Percentiles rank a stretch among this genome's conserved stretches.
Evolutionary conservation across 2,113 vertebrate genomes (phyloP).

Genomic region (Epinephelus moara): DNA sequence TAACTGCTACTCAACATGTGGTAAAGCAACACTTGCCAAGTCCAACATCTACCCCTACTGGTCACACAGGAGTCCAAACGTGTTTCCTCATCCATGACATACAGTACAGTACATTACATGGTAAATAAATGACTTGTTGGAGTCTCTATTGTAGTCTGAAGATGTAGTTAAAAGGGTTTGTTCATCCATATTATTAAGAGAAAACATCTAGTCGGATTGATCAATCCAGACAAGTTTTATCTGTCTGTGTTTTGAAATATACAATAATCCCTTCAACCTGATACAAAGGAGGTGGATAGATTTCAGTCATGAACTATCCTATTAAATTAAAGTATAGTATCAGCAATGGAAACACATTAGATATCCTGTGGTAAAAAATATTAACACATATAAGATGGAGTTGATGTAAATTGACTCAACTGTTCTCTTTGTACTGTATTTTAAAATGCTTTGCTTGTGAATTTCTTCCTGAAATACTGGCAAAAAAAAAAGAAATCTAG

Average conservation of each 20-base stretch:
- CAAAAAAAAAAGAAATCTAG: background rate
- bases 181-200: background rate
- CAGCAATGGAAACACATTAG: background rate
- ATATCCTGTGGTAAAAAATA: background rate
- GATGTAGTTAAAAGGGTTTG: background rate
- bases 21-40: conserved; percentile 7
- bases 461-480: background rate
- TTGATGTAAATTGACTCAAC: background rate
- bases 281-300: background rate
- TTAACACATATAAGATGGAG: background rate
- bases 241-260: background rate
- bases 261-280: background rate
- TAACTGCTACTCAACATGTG: background rate
- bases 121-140: background rate
- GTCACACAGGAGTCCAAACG: conserved; percentile 19
- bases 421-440: background rate
- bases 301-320: background rate
- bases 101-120: conserved; percentile 3
- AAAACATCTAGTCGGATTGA: background rate
- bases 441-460: background rate
- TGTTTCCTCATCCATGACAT: background rate
- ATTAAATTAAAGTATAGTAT: background rate
- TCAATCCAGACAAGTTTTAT: background rate
- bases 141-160: background rate
- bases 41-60: conserved; percentile 71